Conservation (phyloP, 2,888 invertebrate genomes). For the Callinectes sapidus region DNA sequence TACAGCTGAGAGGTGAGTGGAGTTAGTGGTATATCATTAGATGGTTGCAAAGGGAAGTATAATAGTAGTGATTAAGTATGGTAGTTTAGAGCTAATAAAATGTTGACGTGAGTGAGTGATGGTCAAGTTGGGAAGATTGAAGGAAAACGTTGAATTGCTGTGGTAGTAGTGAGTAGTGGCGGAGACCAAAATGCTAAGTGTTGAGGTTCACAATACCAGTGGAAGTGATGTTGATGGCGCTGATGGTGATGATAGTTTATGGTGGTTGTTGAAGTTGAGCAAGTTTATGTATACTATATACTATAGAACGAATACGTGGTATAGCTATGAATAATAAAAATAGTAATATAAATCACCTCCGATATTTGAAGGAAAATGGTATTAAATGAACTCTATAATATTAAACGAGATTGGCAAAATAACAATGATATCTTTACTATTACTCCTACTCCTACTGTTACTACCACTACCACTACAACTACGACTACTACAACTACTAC, state of each 20-base stretch:
- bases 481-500: background rate
- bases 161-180: too few relatives aligned
- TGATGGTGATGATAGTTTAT: background rate
- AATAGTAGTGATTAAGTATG: too few relatives aligned
- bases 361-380: background rate
- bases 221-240: background rate
- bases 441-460: background rate
- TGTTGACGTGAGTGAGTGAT: background rate
- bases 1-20: background rate
- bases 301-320: background rate
- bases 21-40: background rate
- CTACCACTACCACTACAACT: background rate
- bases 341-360: background rate
- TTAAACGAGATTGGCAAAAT: background rate
- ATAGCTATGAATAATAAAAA: background rate
- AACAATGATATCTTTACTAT: background rate
- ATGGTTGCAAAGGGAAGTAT: background rate
- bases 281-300: background rate
- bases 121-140: background rate
- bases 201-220: too few relatives aligned
- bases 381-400: background rate
- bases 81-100: too few relatives aligned
- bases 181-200: too few relatives aligned
- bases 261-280: background rate
- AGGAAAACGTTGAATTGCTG: too few relatives aligned